Percentiles rank a stretch among this genome's conserved stretches.
These are phyloP conservation scores for Branchinecta lindahli DNA, from an alignment of 1,140 invertebrate species.

Conservation along the genomic window DNA sequence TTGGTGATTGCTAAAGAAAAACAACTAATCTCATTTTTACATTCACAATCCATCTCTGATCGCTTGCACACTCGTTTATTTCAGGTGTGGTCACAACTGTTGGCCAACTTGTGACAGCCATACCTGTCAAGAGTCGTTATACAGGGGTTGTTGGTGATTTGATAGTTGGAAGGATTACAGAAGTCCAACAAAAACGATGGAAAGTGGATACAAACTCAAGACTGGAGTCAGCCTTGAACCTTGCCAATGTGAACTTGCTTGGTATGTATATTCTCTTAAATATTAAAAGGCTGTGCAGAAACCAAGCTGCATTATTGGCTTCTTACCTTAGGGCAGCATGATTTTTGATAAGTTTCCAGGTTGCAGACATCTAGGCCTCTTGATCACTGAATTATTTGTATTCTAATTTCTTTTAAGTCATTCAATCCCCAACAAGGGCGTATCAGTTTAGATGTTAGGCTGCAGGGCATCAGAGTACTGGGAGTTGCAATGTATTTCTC, in stretches of 20 bases:
- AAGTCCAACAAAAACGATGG: slow-evolving; percentile 83
- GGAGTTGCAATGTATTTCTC: too few relatives aligned
- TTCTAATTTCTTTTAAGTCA: too few relatives aligned
- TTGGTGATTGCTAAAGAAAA: too few relatives aligned
- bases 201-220: slow-evolving; percentile 87
- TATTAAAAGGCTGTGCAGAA: too few relatives aligned
- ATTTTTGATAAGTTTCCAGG: background rate
- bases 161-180: slow-evolving; percentile 79
- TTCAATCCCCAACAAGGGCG: too few relatives aligned
- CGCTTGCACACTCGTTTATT: slow-evolving; percentile 29
- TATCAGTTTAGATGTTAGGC: too few relatives aligned
- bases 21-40: too few relatives aligned
- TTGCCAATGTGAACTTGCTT: slow-evolving; percentile 91
- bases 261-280: slow-evolving; percentile 38
- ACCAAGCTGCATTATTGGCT: background rate
- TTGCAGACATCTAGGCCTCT: too few relatives aligned
- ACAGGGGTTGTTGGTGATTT: slow-evolving; percentile 95
- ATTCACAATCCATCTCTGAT: too few relatives aligned
- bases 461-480: too few relatives aligned
- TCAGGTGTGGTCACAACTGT: slow-evolving; percentile 85
- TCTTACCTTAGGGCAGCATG: background rate
- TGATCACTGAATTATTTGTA: too few relatives aligned
- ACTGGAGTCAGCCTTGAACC: slow-evolving; percentile 66
- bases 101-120: slow-evolving; percentile 82
- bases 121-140: slow-evolving; percentile 72